These are phyloP conservation scores for Sinocyclocheilus anshuiensis DNA, from an alignment of 2,113 vertebrate genomes.

Conservation along the genomic window DNA sequence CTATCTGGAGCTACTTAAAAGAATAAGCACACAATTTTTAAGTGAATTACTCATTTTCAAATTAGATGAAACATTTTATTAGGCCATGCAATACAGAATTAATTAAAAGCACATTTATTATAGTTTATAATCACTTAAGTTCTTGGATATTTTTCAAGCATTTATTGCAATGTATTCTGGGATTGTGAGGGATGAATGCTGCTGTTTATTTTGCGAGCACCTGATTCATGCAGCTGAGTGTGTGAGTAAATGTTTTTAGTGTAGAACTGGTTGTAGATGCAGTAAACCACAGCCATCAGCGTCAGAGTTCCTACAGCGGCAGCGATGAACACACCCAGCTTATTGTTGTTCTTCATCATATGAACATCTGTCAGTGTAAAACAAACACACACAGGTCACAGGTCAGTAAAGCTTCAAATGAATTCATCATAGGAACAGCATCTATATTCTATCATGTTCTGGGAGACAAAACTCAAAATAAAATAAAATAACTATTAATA, in stretches of 20 bases:
- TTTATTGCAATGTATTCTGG: not conserved
- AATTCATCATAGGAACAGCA: not conserved
- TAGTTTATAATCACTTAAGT: not conserved
- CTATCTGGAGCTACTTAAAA: not conserved
- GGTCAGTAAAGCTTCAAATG: not conserved
- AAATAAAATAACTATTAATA: too few species aligned
- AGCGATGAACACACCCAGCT: slow-evolving; percentile 73
- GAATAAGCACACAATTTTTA: not conserved
- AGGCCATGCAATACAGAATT: not conserved
- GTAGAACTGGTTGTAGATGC: slow-evolving; percentile 78
- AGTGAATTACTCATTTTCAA: not conserved
- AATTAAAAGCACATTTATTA: not conserved
- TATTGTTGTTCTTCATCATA: slow-evolving; percentile 62
- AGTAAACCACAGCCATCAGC: slow-evolving; percentile 75
- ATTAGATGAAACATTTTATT: not conserved
- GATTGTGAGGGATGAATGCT: not conserved
- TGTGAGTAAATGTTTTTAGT: slow-evolving; percentile 76
- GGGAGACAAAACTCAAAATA: not conserved
- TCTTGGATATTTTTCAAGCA: not conserved
- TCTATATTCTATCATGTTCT: not conserved
- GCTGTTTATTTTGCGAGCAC: slow-evolving; percentile 53
- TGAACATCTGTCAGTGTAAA: slow-evolving; percentile 58
- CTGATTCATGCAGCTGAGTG: slow-evolving; percentile 70
- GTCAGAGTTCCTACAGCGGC: slow-evolving; percentile 70
- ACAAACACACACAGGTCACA: not conserved